Conservation (phyloP, 2,113 vertebrate genomes). For the Sceloporus undulatus region DNA sequence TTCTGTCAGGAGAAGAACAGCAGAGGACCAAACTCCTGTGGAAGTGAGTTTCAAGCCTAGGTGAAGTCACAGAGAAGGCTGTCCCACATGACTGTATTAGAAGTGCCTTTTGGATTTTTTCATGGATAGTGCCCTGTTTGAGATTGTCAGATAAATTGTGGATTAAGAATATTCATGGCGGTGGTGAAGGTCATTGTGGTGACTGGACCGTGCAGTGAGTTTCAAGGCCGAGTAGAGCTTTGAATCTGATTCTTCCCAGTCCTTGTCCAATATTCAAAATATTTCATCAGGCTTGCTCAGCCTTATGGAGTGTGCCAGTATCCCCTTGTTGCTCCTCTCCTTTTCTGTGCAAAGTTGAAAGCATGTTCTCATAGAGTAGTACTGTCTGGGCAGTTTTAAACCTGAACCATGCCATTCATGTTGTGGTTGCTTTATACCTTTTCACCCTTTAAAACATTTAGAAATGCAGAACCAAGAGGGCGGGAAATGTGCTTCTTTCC, state of each 20-base stretch:
- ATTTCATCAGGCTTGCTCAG: no score
- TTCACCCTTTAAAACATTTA: slow-evolving; percentile 50
- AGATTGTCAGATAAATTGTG: no score
- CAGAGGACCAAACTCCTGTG: no score
- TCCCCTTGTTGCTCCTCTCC: neutral
- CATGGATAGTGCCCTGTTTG: no score
- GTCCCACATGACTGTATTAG: no score
- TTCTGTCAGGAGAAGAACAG: no score
- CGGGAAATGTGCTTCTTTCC: slow-evolving; percentile 55
- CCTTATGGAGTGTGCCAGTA: no score
- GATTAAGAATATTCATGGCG: no score
- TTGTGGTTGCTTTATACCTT: slow-evolving; percentile 47
- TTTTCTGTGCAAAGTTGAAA: neutral
- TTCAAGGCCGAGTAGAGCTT: neutral
- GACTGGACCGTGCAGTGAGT: neutral
- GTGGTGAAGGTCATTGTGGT: neutral
- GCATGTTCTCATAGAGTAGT: neutral
- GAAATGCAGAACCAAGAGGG: slow-evolving; percentile 46
- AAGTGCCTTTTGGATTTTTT: no score
- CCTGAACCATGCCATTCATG: slow-evolving; percentile 35
- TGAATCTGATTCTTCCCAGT: neutral
- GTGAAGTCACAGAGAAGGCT: no score
- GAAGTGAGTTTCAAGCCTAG: no score
- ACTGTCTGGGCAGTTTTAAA: slow-evolving; percentile 18
- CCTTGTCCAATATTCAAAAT: neutral